Conservation (phyloP, 1,140 invertebrate species). For the Sinonovacula constricta region DNA sequence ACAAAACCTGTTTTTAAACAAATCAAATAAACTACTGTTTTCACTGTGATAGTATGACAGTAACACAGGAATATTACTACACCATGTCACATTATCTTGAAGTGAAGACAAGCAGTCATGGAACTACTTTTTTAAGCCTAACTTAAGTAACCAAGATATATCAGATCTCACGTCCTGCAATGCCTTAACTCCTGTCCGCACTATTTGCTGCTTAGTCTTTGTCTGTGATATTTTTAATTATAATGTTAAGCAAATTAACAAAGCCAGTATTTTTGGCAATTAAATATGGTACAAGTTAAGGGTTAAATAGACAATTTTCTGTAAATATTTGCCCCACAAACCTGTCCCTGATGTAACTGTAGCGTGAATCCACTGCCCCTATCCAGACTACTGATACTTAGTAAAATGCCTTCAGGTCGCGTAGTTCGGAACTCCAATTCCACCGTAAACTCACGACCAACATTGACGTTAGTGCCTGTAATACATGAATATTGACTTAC, state of each 20-base stretch:
- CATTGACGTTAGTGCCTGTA: conserved; percentile 65
- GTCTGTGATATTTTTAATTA: not conserved
- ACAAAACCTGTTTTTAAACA: too few relatives aligned
- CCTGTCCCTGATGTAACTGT: conserved; percentile 87
- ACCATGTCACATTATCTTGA: too few relatives aligned
- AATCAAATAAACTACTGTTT: too few relatives aligned
- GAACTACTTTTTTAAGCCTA: too few relatives aligned
- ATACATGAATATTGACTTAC: conserved; percentile 81
- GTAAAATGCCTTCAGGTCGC: conserved; percentile 87
- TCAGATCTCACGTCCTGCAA: too few relatives aligned
- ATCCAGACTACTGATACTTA: conserved; percentile 85
- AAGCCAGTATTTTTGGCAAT: not conserved
- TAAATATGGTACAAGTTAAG: not conserved
- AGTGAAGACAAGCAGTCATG: too few relatives aligned
- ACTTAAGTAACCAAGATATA: too few relatives aligned
- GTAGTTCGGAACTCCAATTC: conserved; percentile 91
- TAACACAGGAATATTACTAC: too few relatives aligned
- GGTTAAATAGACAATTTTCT: not conserved
- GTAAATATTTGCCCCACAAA: conserved; percentile 62
- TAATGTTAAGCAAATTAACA: not conserved
- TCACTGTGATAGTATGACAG: too few relatives aligned
- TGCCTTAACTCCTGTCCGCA: too few relatives aligned
- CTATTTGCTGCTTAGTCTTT: too few relatives aligned
- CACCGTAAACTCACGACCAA: conserved; percentile 85
- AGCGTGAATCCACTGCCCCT: conserved; percentile 86